These are phyloP conservation scores for Chondrilla cf. caribensis DNA, from an alignment of 37 sponge, comb jelly and placozoan species.

Conservation along the genomic window DNA sequence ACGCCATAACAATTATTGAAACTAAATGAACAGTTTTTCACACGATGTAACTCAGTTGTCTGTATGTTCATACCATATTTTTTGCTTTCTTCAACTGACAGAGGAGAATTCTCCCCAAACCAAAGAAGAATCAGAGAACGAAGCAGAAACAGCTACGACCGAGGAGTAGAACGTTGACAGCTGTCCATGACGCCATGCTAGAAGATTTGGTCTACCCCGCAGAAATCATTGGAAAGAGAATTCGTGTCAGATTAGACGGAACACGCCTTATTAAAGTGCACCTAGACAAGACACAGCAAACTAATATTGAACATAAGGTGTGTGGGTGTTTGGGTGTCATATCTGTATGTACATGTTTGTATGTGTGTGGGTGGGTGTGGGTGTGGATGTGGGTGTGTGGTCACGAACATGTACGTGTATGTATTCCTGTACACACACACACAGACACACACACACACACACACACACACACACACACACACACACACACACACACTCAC, in stretches of 20 bases:
- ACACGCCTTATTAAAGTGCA: conserved; percentile 89
- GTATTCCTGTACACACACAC: not conserved
- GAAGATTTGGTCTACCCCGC: conserved; percentile 96
- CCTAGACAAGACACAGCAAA: conserved; percentile 83
- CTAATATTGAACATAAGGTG: conserved; percentile 92
- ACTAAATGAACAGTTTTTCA: no score
- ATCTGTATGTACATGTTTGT: not conserved
- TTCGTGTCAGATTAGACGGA: conserved; percentile 87
- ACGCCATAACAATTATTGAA: no score
- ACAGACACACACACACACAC: not conserved
- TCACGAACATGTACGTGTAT: not conserved
- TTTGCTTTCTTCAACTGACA: no score
- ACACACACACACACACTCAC: not conserved
- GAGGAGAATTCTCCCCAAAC: conserved; percentile 87
- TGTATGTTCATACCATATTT: no score
- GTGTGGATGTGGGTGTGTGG: no score
- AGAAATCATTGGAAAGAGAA: conserved; percentile 95
- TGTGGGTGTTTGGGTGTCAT: not conserved
- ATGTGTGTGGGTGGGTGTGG: no score
- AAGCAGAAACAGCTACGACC: conserved; percentile 91
- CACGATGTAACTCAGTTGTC: no score
- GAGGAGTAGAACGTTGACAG: conserved; percentile 94
- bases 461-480: not conserved
- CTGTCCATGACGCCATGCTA: conserved; percentile 92
- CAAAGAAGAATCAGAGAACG: conserved; percentile 80